Evolutionary conservation across 2,888 invertebrate species (phyloP).

Genomic region (Drosophila mercatorum): DNA sequence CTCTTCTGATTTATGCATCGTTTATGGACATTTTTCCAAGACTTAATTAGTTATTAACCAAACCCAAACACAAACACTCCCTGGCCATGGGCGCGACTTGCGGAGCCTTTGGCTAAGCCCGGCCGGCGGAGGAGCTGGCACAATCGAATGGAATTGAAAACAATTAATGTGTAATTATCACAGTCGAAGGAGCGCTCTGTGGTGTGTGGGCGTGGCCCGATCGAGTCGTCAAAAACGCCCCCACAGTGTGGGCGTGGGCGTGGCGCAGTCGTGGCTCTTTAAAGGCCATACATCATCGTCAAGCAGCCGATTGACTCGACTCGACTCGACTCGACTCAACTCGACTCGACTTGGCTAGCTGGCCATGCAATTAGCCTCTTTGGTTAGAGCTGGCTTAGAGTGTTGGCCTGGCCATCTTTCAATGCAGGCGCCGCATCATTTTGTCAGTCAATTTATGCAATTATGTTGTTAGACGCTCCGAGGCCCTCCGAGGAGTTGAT

Average conservation of each 20-base stretch:
- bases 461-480: slow-evolving; percentile 69
- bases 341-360: slow-evolving; percentile 24
- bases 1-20: slow-evolving; percentile 56
- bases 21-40: slow-evolving; percentile 33
- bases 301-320: slow-evolving; percentile 11
- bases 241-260: slow-evolving; percentile 67
- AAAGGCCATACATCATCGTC: slow-evolving; percentile 59
- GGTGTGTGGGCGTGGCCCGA: slow-evolving; percentile 10
- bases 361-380: slow-evolving; percentile 51
- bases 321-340: background rate
- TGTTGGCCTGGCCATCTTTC: slow-evolving; percentile 40
- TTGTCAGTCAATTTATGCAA: slow-evolving; percentile 66
- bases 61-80: slow-evolving; percentile 51
- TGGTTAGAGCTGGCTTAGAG: slow-evolving; percentile 38
- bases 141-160: slow-evolving; percentile 75
- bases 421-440: slow-evolving; percentile 48
- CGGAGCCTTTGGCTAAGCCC: slow-evolving; percentile 37
- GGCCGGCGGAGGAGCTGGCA: slow-evolving; percentile 28
- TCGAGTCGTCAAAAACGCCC: slow-evolving; percentile 75
- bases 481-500: slow-evolving; percentile 30
- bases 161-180: slow-evolving; percentile 83
- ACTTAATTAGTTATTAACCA: slow-evolving; percentile 71
- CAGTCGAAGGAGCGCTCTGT: slow-evolving; percentile 50
- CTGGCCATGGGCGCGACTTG: slow-evolving; percentile 42
- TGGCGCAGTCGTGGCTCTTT: slow-evolving; percentile 29